These are phyloP conservation scores for Otolemur crassicaudatus DNA, from an alignment of 2,797 vertebrate species.

Conservation along the genomic window DNA sequence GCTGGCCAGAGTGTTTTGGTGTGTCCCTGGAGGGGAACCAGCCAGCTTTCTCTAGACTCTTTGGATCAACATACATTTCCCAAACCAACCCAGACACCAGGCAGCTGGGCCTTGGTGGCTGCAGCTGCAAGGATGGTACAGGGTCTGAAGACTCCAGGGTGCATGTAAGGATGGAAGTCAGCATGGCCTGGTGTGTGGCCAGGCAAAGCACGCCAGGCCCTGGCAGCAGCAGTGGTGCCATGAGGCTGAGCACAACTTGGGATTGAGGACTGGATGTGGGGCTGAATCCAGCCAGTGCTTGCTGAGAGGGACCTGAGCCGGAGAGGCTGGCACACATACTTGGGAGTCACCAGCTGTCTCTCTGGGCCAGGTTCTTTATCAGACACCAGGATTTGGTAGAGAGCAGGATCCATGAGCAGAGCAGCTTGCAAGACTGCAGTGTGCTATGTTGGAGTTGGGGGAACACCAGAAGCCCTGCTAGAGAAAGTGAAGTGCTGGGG, in stretches of 20 bases:
- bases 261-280: no score
- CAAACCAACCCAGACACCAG: background rate
- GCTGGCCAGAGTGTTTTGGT: background rate
- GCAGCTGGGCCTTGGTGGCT: background rate
- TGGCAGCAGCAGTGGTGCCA: background rate
- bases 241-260: background rate
- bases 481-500: background rate
- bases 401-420: background rate
- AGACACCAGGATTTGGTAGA: background rate
- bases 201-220: background rate
- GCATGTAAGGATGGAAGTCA: background rate
- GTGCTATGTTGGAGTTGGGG: background rate
- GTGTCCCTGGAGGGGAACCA: background rate
- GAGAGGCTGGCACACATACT: no score
- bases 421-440: background rate
- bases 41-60: background rate
- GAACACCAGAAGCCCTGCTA: background rate
- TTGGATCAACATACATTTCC: background rate
- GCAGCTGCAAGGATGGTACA: background rate
- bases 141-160: background rate
- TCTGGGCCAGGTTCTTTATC: background rate
- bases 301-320: accelerated
- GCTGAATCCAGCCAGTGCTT: background rate
- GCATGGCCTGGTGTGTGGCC: accelerated
- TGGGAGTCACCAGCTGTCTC: background rate